Percentiles rank a stretch among this genome's conserved stretches.
phyloP scores from a whole-genome alignment of 2,888 invertebrate genomes.

The Aphodius sticticus region DNA sequence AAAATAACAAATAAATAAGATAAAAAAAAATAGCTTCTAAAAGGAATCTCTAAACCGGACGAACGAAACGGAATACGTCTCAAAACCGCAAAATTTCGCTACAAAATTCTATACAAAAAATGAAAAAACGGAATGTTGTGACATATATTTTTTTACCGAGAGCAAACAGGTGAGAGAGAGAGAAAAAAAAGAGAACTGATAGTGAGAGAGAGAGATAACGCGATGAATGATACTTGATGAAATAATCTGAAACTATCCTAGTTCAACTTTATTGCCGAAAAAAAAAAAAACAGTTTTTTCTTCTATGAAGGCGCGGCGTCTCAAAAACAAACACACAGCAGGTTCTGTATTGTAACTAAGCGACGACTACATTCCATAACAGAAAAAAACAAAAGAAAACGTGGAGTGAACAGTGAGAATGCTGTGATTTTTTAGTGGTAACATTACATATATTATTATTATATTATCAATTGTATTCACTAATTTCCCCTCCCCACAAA shows the following conservation, averaged over 20 bases:
- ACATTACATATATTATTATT: constrained; percentile 36
- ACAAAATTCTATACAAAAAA: constrained; percentile 29
- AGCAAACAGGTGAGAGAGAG: neutral
- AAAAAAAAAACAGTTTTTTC: constrained; percentile 11
- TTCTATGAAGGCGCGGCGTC: constrained; percentile 13
- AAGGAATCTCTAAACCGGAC: neutral
- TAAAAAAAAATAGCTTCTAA: neutral
- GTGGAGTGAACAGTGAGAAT: constrained; percentile 53
- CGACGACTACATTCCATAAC: constrained; percentile 40
- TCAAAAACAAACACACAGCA: constrained; percentile 40
- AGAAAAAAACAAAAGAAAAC: constrained; percentile 29
- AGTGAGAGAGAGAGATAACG: constrained; percentile 9
- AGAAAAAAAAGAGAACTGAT: neutral
- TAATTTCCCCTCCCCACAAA: constrained; percentile 28
- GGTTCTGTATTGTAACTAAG: constrained; percentile 41
- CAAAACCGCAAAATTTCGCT: constrained; percentile 19
- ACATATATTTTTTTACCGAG: constrained; percentile 35
- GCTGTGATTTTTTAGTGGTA: constrained; percentile 53
- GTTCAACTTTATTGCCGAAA: constrained; percentile 28
- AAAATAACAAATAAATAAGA: neutral
- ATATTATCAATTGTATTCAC: constrained; percentile 29
- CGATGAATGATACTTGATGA: constrained; percentile 29
- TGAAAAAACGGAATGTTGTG: constrained; percentile 28
- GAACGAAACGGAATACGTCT: constrained; percentile 13
- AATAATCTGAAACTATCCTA: constrained; percentile 38